A percentile compares a stretch with the other conserved stretches of the same genome.
phyloP scores from a whole-genome alignment of 2,797 vertebrate species.

The Onychomys arenicola region DNA sequence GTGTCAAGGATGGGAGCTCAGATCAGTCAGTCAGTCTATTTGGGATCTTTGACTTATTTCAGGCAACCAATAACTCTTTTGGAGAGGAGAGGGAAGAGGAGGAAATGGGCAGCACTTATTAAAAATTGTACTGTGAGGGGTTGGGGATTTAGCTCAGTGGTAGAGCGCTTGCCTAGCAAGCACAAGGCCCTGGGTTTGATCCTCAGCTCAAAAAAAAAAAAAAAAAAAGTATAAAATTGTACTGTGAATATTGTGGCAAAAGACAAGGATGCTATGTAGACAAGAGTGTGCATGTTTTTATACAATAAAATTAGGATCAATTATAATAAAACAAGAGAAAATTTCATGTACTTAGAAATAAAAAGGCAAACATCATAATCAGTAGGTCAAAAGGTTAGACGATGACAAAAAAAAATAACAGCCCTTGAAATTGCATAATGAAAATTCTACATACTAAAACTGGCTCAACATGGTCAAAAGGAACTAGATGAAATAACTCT shows the following conservation, averaged over 20 bases:
- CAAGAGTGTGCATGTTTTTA: slow-evolving; percentile 38
- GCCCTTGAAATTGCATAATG: not conserved
- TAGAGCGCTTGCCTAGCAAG: no score
- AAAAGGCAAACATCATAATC: slow-evolving; percentile 30
- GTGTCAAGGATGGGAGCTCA: not conserved
- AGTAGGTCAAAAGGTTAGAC: slow-evolving; percentile 15
- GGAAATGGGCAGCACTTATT: not conserved
- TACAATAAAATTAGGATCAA: slow-evolving; percentile 33
- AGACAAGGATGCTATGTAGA: not conserved
- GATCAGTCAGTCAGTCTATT: not conserved
- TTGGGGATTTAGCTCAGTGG: no score
- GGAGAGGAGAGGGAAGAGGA: slow-evolving; percentile 5
- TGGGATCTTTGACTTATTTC: slow-evolving; percentile 31
- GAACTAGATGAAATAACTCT: not conserved
- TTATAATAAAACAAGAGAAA: slow-evolving; percentile 42
- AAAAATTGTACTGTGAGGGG: no score
- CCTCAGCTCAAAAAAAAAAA: no score
- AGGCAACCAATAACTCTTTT: not conserved
- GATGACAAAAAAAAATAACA: not conserved
- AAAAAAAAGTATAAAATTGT: no score
- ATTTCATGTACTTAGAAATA: not conserved
- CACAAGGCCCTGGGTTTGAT: no score
- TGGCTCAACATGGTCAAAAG: not conserved
- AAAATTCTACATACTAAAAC: slow-evolving; percentile 23
- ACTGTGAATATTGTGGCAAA: slow-evolving; percentile 7